Percentiles rank a stretch among this genome's conserved stretches.
phyloP scores from a whole-genome alignment of 2,113 vertebrate genomes.

The Neogale vison region DNA sequence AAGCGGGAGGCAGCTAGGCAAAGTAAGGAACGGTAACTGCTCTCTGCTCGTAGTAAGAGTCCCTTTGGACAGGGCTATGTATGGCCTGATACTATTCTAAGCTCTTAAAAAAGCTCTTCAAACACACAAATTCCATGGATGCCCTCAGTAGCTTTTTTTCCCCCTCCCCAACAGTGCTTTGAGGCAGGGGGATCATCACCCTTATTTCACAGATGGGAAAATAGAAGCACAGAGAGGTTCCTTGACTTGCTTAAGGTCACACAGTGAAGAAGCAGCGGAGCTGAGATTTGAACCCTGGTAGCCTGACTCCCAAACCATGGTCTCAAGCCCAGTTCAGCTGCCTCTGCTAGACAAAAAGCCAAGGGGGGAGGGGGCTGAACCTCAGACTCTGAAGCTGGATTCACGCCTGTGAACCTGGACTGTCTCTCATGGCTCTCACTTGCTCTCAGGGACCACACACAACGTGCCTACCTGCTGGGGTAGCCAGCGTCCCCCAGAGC shows the following conservation, averaged over 20 bases:
- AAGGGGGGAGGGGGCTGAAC: background rate
- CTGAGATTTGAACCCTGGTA: background rate
- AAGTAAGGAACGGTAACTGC: background rate
- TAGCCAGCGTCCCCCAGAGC: background rate
- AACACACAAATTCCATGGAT: background rate
- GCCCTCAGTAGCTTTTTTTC: background rate
- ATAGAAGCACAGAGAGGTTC: background rate
- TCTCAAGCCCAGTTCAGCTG: background rate
- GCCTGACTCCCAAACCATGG: background rate
- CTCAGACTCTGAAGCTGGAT: background rate
- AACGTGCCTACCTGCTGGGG: background rate
- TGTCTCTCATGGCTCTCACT: accelerated
- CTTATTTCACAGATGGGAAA: background rate
- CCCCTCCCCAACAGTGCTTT: background rate
- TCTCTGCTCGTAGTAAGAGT: no score
- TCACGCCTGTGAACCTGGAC: background rate
- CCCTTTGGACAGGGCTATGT: background rate
- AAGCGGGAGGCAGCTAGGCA: no score
- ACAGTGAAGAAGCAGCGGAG: background rate
- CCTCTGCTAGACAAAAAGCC: background rate
- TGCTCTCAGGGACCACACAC: background rate
- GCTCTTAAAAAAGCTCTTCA: background rate
- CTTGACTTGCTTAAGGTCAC: background rate
- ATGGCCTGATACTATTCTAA: background rate
- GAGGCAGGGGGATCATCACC: background rate